A percentile compares a stretch with the other conserved stretches of the same genome.
Conservation (phyloP, 2,113 vertebrate species). For the Hydrochoerus hydrochaeris region DNA sequence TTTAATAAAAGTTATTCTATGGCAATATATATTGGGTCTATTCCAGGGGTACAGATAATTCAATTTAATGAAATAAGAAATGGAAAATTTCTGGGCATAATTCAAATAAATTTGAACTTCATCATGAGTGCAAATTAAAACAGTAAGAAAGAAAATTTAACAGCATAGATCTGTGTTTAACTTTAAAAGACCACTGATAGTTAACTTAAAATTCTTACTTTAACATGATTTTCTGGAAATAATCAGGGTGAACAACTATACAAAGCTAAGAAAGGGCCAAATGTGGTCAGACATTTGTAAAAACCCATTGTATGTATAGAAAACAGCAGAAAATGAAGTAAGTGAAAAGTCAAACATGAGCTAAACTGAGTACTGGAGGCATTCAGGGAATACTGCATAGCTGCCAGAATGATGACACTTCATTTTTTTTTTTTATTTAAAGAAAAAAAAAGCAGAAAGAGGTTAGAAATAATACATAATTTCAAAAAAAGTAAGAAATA, state of each 20-base stretch:
- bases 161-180: background rate
- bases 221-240: background rate
- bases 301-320: background rate
- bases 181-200: background rate
- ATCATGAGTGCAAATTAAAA: background rate
- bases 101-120: background rate
- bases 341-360: background rate
- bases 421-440: too few relatives aligned
- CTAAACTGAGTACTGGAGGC: fast-evolving
- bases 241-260: background rate
- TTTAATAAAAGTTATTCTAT: background rate
- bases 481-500: too few relatives aligned
- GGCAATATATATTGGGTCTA: background rate
- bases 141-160: background rate
- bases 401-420: fast-evolving
- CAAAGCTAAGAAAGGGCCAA: background rate
- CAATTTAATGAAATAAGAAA: background rate
- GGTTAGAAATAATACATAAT: too few relatives aligned
- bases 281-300: background rate
- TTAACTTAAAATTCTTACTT: background rate
- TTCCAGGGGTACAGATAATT: background rate
- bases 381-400: background rate
- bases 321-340: background rate
- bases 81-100: background rate
- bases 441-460: too few relatives aligned